Base-by-base conservation (phyloP, 2,797 vertebrate species). In the Austrolebias charrua region DNA sequence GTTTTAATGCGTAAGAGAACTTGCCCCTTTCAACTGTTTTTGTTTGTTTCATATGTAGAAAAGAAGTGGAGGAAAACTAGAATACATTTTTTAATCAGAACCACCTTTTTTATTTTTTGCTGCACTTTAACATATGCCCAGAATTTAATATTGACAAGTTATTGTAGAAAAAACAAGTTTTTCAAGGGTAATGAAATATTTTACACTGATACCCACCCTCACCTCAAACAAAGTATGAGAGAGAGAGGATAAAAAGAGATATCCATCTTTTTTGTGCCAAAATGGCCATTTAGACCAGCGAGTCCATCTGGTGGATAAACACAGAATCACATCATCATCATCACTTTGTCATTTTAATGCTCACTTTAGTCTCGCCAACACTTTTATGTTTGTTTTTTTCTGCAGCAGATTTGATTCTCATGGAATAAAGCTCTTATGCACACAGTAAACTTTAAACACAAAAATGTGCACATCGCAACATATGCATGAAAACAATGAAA, bases 1-100 rank as follows among this genome's bases (percentile, higher is more conserved):
- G 86, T 89, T 91, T 89, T 90, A 86, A 76, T 84, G 89, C 89
- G 83, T 75, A 71, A 80, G 82, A 84, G 87, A 91, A 91, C 91
- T 89, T 76, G 24, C 88, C 90, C 79, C 80, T 18, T 86, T 90
- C 90, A 90, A 92, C 87, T 91, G 90, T 87, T 89, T 92, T 86
- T 75, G 54, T 91, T 88, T 89, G 74, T 85, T 84, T 61, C 63
- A 63, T 33, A 28, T 60, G 78, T 71, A 76, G 76, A 40, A 72
- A 71, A 79, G 81, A 44, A 24, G 3, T 24, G 24, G 24, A 54
- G 5, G 28, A 7, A 16, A 40, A 14, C 19, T 48, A 51, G 47
- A 55, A 16, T 42, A 58, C 11, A 81, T 88, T 73, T 86, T 76
- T 87, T 82, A 87, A 87, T 90, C 70, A 85, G 82, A 78, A 79